phyloP scores from a whole-genome alignment of 2,797 vertebrate species.

The Bradypus variegatus region DNA sequence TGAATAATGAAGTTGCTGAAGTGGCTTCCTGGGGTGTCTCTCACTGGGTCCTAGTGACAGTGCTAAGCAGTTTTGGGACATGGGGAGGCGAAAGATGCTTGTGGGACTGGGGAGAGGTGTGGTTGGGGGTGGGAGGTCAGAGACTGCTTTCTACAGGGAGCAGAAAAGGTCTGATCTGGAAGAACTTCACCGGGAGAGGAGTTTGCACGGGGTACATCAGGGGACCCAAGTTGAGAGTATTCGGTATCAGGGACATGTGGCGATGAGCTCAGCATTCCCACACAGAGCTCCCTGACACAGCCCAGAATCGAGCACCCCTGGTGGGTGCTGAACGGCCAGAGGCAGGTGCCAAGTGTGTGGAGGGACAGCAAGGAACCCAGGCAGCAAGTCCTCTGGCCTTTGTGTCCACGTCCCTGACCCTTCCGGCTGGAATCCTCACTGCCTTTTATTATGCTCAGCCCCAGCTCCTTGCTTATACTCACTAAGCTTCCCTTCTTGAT shows the following conservation, averaged over 20 bases:
- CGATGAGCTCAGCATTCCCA: not conserved
- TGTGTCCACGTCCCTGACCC: not conserved
- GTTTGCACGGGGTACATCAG: not conserved
- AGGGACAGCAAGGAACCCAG: not conserved
- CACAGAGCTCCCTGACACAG: not conserved
- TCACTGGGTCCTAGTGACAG: constrained; percentile 13
- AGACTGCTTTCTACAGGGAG: not conserved
- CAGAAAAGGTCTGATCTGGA: not conserved
- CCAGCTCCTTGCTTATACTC: not conserved
- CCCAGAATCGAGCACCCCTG: not conserved
- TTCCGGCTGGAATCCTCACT: not conserved
- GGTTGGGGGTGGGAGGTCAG: not conserved
- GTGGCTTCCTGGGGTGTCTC: constrained; percentile 33
- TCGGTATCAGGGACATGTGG: too few relatives aligned
- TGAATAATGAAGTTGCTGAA: constrained; percentile 36
- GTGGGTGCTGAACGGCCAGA: not conserved
- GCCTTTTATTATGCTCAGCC: rapidly evolving
- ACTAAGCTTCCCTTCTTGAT: not conserved
- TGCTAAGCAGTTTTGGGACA: not conserved
- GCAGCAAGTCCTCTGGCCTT: not conserved
- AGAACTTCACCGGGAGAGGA: not conserved
- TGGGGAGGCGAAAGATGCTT: not conserved
- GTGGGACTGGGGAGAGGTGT: not conserved
- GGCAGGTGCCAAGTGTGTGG: not conserved
- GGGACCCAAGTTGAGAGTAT: not conserved